Evolutionary conservation across 2,797 vertebrate species (phyloP), one percentile per base, ranked within the genome.

Genomic region (Bucorvus abyssinicus): DNA sequence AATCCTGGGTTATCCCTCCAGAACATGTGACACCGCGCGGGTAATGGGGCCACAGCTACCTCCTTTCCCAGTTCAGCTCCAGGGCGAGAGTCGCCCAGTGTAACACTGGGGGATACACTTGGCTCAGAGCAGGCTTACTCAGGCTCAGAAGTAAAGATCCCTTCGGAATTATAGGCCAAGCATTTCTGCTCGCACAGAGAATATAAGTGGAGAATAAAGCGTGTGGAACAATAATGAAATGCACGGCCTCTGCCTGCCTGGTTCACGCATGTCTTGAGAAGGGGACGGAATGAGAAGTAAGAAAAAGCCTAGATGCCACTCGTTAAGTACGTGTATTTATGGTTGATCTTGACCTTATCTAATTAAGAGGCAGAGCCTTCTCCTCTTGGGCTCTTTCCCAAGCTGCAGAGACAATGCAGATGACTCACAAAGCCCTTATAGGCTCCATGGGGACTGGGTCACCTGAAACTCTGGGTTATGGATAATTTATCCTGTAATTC

Each of bases 341-440:
- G 89, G 84, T 89, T 85, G 71, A 52, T 83, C 84, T 64, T 93
- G 89, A 93, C 64, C 57, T 91, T 70, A 95, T 47, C 79, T 90
- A 68, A 84, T 83, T 83, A 95, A 89, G 53, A 85, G 75, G 14
- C 57, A 94, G 60, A 85, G 60, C 50, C 64, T 90, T 85, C 36
- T 23, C 47, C 50, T 84, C 80, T 93, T 71, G 30, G n/a, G 40
- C 60, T 52, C 49, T 44, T 82, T 53, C 52, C 67, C 71, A 56
- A 80, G 75, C 73, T 71, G 60, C 45, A 80, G 74, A 56, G 21
- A 19, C 71, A 75, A 52, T 1, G 2, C 47, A 80, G 44, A 32
- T 44, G 19, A 44, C 14, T 76, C 59, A 8, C 11, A 60, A 77
- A 92, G 40, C 38, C n/a, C 9, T 68, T 40, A 55, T 1, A 53